Percentiles rank a stretch among this genome's conserved stretches.
Conservation (phyloP, 1,140 invertebrate genomes). For the Tachypleus tridentatus region DNA sequence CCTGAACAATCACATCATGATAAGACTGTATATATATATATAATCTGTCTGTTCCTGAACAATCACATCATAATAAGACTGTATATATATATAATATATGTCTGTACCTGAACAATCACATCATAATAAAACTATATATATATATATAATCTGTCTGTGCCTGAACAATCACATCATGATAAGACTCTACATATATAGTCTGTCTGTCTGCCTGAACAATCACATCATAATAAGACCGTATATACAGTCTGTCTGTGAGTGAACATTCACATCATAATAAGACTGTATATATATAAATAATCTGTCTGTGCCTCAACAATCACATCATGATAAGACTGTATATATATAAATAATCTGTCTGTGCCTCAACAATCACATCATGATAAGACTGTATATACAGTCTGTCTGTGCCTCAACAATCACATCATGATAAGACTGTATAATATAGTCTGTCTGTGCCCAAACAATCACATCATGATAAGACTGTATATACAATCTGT, state of each 20-base stretch:
- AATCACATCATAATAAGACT: too few relatives aligned
- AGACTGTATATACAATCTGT: too few relatives aligned
- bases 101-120: constrained; percentile 37
- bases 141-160: not conserved
- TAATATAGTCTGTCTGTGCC: not conserved
- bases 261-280: too few relatives aligned
- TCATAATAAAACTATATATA: constrained; percentile 4
- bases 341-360: too few relatives aligned
- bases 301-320: constrained; percentile 32
- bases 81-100: too few relatives aligned
- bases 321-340: constrained; percentile 29
- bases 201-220: constrained; percentile 36
- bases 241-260: not conserved
- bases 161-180: too few relatives aligned
- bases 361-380: too few relatives aligned
- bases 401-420: constrained; percentile 32
- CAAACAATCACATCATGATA: too few relatives aligned
- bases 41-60: not conserved
- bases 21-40: too few relatives aligned
- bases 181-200: too few relatives aligned
- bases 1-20: constrained; percentile 33
- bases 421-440: constrained; percentile 29
- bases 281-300: too few relatives aligned
- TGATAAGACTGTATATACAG: too few relatives aligned
- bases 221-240: constrained; percentile 29